Evolutionary conservation across 2,888 invertebrate genomes (phyloP), one percentile per base, ranked within the genome.

Genomic region (Heptascelio sp.): DNA sequence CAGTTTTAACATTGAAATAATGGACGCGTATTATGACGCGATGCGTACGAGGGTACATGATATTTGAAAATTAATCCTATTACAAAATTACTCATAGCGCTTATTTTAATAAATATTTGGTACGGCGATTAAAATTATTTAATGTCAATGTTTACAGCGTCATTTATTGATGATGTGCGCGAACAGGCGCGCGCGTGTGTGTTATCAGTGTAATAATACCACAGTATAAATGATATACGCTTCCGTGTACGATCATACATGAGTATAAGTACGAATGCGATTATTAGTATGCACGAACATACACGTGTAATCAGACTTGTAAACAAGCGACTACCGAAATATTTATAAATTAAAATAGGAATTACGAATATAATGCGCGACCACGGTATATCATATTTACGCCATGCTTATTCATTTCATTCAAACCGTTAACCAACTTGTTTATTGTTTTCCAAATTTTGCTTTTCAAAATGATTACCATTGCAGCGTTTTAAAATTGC

Each of bases 221-320:
- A 13, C 60, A 43, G 19, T 23, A 46, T 25, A 64, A 70, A 80
- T 80, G 75, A 80, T 80, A 64, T 64, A 75, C 80, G 75, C 64
- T 62, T 68, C 64, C 70, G 75, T 70, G 75, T 70, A 55, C 23
- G 26, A n/a, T 37, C n/a, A 23, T 77, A 70, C 77, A 70, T 30
- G 46, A 23, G 71, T 30, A 25, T 37, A 65, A 21, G 67, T 72
- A 65, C 62, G 55, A 68, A 68, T 55, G 51, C 23, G 80, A 67
- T 80, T 75, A 75, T 80, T 80, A 75, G 64, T 70, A 75, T 80
- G 75, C 80, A 59, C 70, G 64, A 64, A 70, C 75, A 68, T 80
- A 80, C 80, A 79, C 70, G 80, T 80, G 80, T 80, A 80, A 80
- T 75, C 68, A 26, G 75, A 64, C 46, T 64, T 75, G 80, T 75